phyloP scores from a whole-genome alignment of 2,797 vertebrate species.

The Paramormyrops hopkinsi region DNA sequence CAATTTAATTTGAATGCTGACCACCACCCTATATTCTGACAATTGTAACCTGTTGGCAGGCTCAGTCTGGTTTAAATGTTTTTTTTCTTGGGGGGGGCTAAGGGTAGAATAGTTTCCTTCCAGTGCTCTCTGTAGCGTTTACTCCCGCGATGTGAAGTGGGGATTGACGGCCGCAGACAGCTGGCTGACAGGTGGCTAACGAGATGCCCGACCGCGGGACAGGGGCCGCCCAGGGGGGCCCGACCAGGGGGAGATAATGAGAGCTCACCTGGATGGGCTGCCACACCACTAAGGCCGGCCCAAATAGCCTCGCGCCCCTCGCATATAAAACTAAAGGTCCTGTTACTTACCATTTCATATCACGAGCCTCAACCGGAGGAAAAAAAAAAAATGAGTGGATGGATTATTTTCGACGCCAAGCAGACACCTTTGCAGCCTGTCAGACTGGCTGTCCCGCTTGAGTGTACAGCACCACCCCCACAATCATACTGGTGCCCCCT shows the following conservation, averaged over 20 bases:
- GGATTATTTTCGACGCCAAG: neutral
- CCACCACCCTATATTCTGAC: neutral
- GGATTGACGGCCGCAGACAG: constrained; percentile 52
- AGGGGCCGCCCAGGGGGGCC: constrained; percentile 42
- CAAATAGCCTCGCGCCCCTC: neutral
- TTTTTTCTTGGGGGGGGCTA: neutral
- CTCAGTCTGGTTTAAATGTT: neutral
- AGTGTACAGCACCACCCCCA: neutral
- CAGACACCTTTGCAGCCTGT: neutral
- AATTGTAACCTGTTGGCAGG: constrained; percentile 7
- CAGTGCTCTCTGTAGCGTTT: neutral
- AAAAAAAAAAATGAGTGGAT: neutral
- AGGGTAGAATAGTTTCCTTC: neutral
- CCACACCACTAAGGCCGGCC: neutral
- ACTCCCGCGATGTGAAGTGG: constrained; percentile 49
- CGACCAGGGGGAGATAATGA: neutral
- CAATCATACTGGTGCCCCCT: neutral
- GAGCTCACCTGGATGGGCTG: neutral
- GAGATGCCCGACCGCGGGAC: constrained; percentile 49
- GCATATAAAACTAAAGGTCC: neutral
- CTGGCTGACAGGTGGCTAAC: constrained; percentile 61
- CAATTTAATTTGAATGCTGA: neutral
- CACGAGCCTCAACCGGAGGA: neutral
- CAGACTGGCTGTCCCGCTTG: neutral
- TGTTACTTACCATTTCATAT: neutral